phyloP scores from a whole-genome alignment of 92 coral and sea anemone genomes.

The Umimayanthus chanpuru region DNA sequence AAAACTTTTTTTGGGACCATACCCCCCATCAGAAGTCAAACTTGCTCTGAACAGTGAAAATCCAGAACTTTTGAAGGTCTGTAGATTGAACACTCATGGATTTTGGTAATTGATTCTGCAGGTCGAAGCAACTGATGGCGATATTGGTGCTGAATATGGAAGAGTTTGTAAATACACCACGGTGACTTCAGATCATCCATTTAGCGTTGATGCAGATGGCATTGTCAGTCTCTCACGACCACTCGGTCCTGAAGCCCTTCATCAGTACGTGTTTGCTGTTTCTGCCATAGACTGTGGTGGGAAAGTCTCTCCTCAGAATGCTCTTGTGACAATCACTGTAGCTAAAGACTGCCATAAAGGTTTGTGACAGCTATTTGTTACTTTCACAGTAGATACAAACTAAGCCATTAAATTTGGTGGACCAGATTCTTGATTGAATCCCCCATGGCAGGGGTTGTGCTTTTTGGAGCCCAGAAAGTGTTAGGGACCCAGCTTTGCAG shows the following conservation, averaged over 20 bases:
- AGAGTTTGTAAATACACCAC: constrained; percentile 76
- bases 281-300: constrained; percentile 94
- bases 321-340: constrained; percentile 69
- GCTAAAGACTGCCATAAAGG: constrained; percentile 77
- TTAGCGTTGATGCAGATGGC: constrained; percentile 71
- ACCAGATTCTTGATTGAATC: not conserved
- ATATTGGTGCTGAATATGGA: constrained; percentile 75
- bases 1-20: no score
- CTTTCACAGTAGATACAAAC: not conserved
- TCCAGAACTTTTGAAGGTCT: no score
- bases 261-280: constrained; percentile 73
- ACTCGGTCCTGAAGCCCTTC: constrained; percentile 67
- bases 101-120: not conserved
- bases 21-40: no score
- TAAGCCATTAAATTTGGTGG: not conserved
- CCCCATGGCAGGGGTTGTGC: no score
- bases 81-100: no score
- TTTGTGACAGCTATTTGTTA: constrained; percentile 3
- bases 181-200: constrained; percentile 69
- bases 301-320: constrained; percentile 61
- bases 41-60: no score
- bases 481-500: no score
- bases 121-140: constrained; percentile 84
- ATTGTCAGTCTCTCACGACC: constrained; percentile 70
- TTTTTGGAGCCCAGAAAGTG: no score